A percentile compares a stretch with the other conserved stretches of the same genome.
These are phyloP conservation scores for Hipposideros larvatus DNA, from an alignment of 2,797 vertebrate species.

Conservation along the genomic window DNA sequence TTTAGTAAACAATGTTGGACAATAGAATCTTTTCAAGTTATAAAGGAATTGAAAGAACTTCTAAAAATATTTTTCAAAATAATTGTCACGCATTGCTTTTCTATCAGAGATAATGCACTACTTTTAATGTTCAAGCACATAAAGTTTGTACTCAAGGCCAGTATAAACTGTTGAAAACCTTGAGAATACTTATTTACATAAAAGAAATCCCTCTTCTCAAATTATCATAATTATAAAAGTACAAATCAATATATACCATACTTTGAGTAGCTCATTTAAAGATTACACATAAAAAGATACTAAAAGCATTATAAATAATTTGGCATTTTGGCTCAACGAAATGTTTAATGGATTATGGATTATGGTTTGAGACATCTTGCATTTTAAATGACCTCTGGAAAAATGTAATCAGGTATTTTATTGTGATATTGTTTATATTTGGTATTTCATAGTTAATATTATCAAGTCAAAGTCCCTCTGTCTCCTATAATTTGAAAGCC, in stretches of 20 bases:
- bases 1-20: constrained; percentile 21
- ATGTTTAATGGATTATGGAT: constrained; percentile 38
- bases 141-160: background rate
- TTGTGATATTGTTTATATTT: background rate
- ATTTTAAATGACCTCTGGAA: constrained; percentile 57
- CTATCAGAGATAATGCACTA: background rate
- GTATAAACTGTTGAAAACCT: constrained; percentile 19
- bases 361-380: constrained; percentile 32
- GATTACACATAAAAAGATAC: constrained; percentile 7
- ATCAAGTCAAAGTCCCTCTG: background rate
- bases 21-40: constrained; percentile 7
- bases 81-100: constrained; percentile 13
- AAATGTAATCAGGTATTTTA: constrained; percentile 26
- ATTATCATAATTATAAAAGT: background rate
- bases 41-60: background rate
- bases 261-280: constrained; percentile 43
- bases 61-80: background rate
- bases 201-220: constrained; percentile 56
- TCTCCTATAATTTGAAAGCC: constrained; percentile 17
- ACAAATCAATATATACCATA: constrained; percentile 16
- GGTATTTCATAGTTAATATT: constrained; percentile 42
- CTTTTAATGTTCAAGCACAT: constrained; percentile 6
- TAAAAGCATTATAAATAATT: constrained; percentile 47
- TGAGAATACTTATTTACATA: constrained; percentile 18
- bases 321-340: constrained; percentile 17